Evolutionary conservation across 1,140 invertebrate species (phyloP), one percentile per base, ranked within the genome.

Genomic region (Lucilia cuprina): DNA sequence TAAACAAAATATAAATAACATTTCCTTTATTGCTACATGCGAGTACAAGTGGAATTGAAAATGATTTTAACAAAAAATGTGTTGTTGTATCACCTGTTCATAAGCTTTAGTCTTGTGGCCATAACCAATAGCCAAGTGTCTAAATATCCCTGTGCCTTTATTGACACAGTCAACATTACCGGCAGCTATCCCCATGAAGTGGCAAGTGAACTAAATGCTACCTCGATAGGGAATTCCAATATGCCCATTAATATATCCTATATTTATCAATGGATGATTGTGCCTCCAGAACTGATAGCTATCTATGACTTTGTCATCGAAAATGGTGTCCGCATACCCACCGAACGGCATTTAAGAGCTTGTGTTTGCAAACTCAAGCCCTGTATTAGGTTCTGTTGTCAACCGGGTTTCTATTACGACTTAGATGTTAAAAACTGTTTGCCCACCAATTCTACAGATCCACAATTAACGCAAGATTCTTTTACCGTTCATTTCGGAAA

Each of bases 101-200:
- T 41, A 41, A 41, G 7, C 41, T 41, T 41, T 0, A 41, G 41
- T 5, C 34, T 80, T 8, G 7, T 80, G 41, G 41, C 34, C 30
- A 65, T 17, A 13, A 55, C 34, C 21, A 7, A 25, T 7, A 7
- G n/a, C 65, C n/a, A 70, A 70, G 21, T 60, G 10, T 70, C 82
- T 10, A 87, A 86, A 41, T 87, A 90, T 84, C 89, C 88, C 4
- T 91, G 89, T 65, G 87, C 88, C 35, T 91, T 91, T n/a, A 89
- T 90, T 25, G 89, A 90, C 19, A 89, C 89, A 0, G 85, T 85
- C 0, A 89, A 91, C 47, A 88, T 90, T 4, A 88, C 86, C 0
- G 89, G 88, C 0, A 88, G 87, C 75, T 89, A 86, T 70, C 77
- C 75, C 2, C 75, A 65, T 82, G 78, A 82, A 49, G 70, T 74